Evolutionary conservation across 2,113 vertebrate genomes (phyloP), one percentile per base, ranked within the genome.

Genomic region (Talpa occidentalis): DNA sequence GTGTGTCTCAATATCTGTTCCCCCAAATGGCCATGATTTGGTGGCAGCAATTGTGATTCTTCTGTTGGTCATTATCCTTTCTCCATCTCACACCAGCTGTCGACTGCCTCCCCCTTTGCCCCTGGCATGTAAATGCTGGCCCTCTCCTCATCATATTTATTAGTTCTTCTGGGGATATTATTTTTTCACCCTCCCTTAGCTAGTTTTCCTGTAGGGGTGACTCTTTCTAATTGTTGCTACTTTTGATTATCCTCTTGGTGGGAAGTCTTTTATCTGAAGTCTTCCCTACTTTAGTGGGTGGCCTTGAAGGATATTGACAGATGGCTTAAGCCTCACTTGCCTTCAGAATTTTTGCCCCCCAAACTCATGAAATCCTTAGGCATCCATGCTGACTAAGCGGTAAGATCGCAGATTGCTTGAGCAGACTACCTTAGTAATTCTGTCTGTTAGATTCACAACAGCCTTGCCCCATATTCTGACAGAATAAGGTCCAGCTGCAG

Each of bases 1-100:
- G 6, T 21, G 24, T 62, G 60, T 62, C 10, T 52, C 15, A 32
- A 83, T 66, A 83, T 76, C 40, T 76, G 60, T 22, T 60, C 21
- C 73, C 54, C 30, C 28, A 64, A 92, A 85, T 66, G 88, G 42
- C 35, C n/a, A n/a, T 44, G 28, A 42, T 87, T 66, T 93, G 66
- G 72, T 47, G 10, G 62, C 76, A 70, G 78, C 73, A 74, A 35
- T 32, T 91, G 79, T 64, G n/a, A 49, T 84, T 59, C 79, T 85
- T 87, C 60, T 79, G 47, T 56, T 91, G 54, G 92, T 66, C 81
- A 64, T 93, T 60, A n/a, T 44, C 92, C 73, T 35, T 44, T 94
- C 79, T 94, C 69, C 72, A 32, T 42, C 60, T n/a, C 35, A 79
- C 37, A 60, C 86, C 64, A 93, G 85, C 76, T 92, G 67, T 83